Base-by-base conservation (phyloP, 92 coral and sea anemone species). In the Umimayanthus chanpuru region DNA sequence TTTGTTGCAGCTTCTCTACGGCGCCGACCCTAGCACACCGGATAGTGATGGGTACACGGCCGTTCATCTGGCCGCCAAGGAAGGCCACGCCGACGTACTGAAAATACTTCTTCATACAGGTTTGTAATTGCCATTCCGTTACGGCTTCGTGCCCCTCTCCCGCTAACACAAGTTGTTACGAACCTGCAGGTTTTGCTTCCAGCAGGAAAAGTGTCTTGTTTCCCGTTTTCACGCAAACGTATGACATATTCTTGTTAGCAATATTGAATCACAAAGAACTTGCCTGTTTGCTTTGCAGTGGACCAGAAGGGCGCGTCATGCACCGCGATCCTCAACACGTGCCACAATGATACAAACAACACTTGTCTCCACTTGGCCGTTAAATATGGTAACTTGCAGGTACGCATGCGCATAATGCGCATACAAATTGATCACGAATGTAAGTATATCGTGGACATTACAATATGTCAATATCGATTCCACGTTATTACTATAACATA, bases 341-440 rank as follows among this genome's bases (percentile, higher is more conserved):
- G 77, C 79, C 88, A 92, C 68, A 84, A 90, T 50, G 92, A 94
- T 50, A 90, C 97, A 8, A 30, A 83, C 77, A 92, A 91, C 80
- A 91, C 98, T 0, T 93, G 98, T 61, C 98, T 94, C 32, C 95
- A 93, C 72, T 89, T 93, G 73, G 94, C 98, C 3, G 98, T 94
- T 14, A 89, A 90, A 58, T 77, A 93, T 58, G 92, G 93, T 28
- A 93, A 94, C 79, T 82, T 94, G 12, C 88, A 94, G 95, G 98
- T 94, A 61, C 76, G 91, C 26, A n/a, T 55, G 81, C 20, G 30
- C 49, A 6, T 74, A 23, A n/a, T 55, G 81, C 20, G 30, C 49
- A 6, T 74, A 23, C 12, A 43, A 4, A 18, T 25, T 16, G 77
- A 40, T 65, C 18, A 53, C 58, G 4, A 47, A 47, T 53, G 3